phyloP scores from a whole-genome alignment of 2,797 vertebrate species.

The Melanotaenia boesemani region DNA sequence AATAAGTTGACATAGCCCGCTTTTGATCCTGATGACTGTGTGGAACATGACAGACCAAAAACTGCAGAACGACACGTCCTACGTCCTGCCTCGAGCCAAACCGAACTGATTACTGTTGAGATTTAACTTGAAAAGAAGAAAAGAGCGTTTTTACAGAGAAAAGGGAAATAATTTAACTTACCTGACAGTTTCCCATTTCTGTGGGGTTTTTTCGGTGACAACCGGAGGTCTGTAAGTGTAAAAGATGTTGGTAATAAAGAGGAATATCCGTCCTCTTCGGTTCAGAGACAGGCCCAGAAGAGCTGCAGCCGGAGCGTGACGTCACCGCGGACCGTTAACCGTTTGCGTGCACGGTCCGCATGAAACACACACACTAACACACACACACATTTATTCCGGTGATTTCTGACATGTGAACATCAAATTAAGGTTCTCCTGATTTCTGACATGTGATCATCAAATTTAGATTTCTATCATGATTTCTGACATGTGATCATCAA shows the following conservation, averaged over 20 bases:
- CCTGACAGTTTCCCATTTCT: conserved; percentile 84
- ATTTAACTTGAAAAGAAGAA: not conserved
- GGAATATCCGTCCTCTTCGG: conserved; percentile 1
- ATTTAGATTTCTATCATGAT: no score
- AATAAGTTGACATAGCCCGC: not conserved
- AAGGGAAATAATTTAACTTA: conserved; percentile 38
- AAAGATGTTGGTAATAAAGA: not conserved
- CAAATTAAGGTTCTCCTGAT: no score
- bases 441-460: no score
- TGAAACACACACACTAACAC: no score
- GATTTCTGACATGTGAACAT: no score
- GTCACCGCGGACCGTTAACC: conserved; percentile 67
- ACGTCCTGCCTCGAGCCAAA: not conserved
- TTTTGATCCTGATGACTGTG: not conserved
- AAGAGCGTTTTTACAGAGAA: not conserved
- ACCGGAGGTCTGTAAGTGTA: not conserved
- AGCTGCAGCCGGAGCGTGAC: conserved; percentile 54
- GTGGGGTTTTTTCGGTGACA: conserved; percentile 1
- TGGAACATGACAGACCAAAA: not conserved
- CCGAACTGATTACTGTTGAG: not conserved
- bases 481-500: no score
- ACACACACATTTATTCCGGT: no score
- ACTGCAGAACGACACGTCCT: not conserved
- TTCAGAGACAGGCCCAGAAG: conserved; percentile 24
- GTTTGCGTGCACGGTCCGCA: conserved; percentile 22